phyloP scores from a whole-genome alignment of 1,140 invertebrate genomes.

The Neelides sp. region DNA sequence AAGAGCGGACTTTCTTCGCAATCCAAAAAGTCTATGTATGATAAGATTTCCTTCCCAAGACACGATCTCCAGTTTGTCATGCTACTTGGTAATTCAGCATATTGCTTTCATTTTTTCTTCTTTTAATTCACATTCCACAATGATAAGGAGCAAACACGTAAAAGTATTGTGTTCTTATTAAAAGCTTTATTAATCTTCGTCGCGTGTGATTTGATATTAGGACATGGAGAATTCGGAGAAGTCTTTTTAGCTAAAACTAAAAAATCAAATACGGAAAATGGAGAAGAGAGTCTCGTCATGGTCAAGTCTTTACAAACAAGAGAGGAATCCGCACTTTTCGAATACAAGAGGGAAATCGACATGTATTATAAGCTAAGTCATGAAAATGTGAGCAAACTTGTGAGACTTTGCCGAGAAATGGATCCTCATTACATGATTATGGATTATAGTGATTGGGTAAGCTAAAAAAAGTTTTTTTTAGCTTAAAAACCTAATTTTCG shows the following conservation, averaged over 20 bases:
- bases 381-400: slow-evolving; percentile 60
- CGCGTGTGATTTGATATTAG: slow-evolving; percentile 35
- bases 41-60: slow-evolving; percentile 59
- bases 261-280: slow-evolving; percentile 35
- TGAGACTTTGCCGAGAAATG: slow-evolving; percentile 54
- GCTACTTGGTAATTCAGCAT: slow-evolving; percentile 47
- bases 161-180: too few species aligned
- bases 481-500: too few species aligned
- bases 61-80: slow-evolving; percentile 63
- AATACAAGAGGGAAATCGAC: slow-evolving; percentile 78
- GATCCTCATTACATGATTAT: slow-evolving; percentile 79
- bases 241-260: slow-evolving; percentile 60
- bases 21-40: slow-evolving; percentile 54
- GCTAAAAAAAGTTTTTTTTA: too few species aligned
- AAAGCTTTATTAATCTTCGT: slow-evolving; percentile 5
- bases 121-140: too few species aligned
- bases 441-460: slow-evolving; percentile 84
- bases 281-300: slow-evolving; percentile 45
- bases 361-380: slow-evolving; percentile 66
- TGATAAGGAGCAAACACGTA: too few species aligned
- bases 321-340: slow-evolving; percentile 59
- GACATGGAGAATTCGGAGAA: slow-evolving; percentile 81
- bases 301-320: slow-evolving; percentile 61
- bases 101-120: slow-evolving; percentile 3
- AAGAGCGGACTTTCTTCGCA: slow-evolving; percentile 33